Conservation (phyloP, 2,797 vertebrate genomes). For the Ptychobarbus kaznakovi region DNA sequence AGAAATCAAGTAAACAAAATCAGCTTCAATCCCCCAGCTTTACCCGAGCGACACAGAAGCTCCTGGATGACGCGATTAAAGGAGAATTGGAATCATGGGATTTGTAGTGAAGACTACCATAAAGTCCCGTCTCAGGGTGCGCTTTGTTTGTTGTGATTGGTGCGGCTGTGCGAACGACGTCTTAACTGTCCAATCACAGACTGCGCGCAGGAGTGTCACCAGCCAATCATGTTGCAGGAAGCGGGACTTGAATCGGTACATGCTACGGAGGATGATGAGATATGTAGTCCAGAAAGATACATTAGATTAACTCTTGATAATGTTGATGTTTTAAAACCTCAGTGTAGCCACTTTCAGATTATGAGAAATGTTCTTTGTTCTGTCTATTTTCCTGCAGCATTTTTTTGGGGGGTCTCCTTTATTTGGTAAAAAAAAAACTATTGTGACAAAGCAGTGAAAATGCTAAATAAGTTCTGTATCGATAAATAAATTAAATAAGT, state of each 20-base stretch:
- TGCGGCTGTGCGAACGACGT: not conserved
- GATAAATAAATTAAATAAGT: no score
- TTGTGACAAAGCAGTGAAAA: no score
- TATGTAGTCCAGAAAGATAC: not conserved
- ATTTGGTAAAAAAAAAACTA: no score
- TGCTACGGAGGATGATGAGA: not conserved
- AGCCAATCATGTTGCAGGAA: not conserved
- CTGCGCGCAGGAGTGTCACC: no score
- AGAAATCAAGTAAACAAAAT: slow-evolving; percentile 44
- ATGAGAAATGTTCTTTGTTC: not conserved
- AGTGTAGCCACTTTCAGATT: not conserved
- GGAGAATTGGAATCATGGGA: slow-evolving; percentile 60
- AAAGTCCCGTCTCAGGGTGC: not conserved
- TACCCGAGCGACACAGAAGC: slow-evolving; percentile 60
- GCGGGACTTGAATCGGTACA: not conserved
- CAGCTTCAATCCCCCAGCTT: slow-evolving; percentile 54
- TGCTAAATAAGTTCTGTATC: no score
- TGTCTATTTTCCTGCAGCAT: not conserved
- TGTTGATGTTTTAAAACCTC: not conserved
- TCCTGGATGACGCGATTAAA: slow-evolving; percentile 61
- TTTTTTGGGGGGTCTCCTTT: not conserved
- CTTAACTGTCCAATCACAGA: slow-evolving; percentile 3
- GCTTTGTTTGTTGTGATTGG: slow-evolving; percentile 1
- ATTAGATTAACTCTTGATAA: not conserved
- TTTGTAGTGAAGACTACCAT: slow-evolving; percentile 54